A percentile compares a stretch with the other conserved stretches of the same genome.
Conservation (phyloP, 2,888 invertebrate genomes). For the Miltochrista miniata region DNA sequence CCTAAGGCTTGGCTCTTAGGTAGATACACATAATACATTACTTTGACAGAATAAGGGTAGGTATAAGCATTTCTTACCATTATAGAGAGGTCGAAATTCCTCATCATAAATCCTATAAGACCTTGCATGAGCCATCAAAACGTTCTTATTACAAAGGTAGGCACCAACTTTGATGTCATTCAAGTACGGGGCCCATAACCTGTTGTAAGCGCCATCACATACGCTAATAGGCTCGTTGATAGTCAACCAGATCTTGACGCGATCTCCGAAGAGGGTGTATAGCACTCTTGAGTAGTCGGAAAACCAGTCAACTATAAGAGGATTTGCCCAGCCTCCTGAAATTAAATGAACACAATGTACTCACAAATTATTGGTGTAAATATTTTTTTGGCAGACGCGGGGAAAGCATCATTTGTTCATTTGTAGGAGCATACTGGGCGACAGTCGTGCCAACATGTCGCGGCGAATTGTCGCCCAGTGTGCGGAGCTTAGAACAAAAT, state of each 20-base stretch:
- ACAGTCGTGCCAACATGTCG: no score
- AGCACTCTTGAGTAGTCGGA: slow-evolving; percentile 82
- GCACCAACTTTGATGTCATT: slow-evolving; percentile 13
- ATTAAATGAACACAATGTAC: no score
- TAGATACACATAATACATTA: no score
- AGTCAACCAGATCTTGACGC: slow-evolving; percentile 87
- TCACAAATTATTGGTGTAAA: no score
- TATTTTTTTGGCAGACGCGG: no score
- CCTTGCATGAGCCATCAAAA: slow-evolving; percentile 85
- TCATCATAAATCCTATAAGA: slow-evolving; percentile 81
- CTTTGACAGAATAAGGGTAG: no score
- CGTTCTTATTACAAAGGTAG: slow-evolving; percentile 73
- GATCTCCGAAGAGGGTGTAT: slow-evolving; percentile 80
- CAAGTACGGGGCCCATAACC: slow-evolving; percentile 20
- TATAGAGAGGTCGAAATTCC: slow-evolving; percentile 61
- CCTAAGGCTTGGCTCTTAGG: no score
- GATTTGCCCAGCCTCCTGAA: slow-evolving; percentile 73
- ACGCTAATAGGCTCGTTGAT: slow-evolving; percentile 47
- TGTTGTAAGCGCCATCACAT: slow-evolving; percentile 7
- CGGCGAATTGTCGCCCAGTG: no score
- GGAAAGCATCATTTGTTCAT: no score
- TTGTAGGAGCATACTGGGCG: no score
- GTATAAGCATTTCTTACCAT: no score
- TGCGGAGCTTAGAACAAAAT: no score
- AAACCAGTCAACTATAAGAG: slow-evolving; percentile 79